Evolutionary conservation across 1,140 invertebrate species (phyloP), one percentile per base, ranked within the genome.

Genomic region (Stegodyphus mimosarum): DNA sequence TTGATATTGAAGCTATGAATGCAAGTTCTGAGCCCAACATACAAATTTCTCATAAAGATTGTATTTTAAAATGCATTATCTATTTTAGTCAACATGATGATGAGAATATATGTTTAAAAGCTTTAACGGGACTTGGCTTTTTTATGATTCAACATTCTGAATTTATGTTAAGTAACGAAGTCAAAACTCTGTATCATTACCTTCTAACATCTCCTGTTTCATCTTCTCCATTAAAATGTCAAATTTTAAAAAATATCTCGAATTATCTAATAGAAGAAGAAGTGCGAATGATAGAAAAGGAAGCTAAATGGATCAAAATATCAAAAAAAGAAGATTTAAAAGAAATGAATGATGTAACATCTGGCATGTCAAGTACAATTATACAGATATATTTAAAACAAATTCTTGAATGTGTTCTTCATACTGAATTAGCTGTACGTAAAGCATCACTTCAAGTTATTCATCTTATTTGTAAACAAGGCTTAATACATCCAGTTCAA

Each of bases 361-460:
- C 96, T 9, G 96, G 96, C 9, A 99, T 99, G 96, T 97, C 98
- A 6, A 98, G 97, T 89, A 97, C 98, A 4, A 96, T 99, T 69
- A 99, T 99, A 89, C 98, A 99, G 90, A 92, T 97, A 70, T 99
- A 99, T 91, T 92, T 99, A 83, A 97, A 97, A 89, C 95, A 98
- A 90, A 95, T 99, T 55, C 92, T 99, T 18, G 96, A 97, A 87
- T 95, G 96, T 13, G 99, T 99, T 90, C 92, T 99, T 71, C 94
- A 98, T 90, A 90, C 92, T 0, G 94, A 95, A 90, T 92, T 96
- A 5, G 91, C 92, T 78, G 97, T 99, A 7, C 93, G 99, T 60
- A 93, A 95, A 69, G 94, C 96, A 77, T 96, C 97, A 50, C 94
- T 99, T 64, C 95, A 95, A 90, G 97, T 99, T 0, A 96, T 99